Percentiles rank a stretch among this genome's conserved stretches.
Evolutionary conservation across 2,797 vertebrate genomes (phyloP).

Genomic region (Pseudomugil gertrudae): DNA sequence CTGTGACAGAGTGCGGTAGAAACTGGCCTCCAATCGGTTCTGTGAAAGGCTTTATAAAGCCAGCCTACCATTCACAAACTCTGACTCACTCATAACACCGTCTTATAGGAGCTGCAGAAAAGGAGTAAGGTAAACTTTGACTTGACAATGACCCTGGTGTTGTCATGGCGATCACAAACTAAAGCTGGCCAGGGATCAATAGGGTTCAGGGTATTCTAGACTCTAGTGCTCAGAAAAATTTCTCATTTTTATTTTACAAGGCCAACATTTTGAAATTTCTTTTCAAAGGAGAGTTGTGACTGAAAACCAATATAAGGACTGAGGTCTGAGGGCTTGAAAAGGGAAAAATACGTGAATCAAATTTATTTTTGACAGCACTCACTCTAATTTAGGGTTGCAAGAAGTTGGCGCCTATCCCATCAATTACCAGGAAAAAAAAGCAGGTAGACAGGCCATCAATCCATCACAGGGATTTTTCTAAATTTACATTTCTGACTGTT

Average conservation of each 20-base stretch:
- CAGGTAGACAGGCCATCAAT: too few relatives aligned
- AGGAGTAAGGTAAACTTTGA: conserved; percentile 45
- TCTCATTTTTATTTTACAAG: conserved; percentile 32
- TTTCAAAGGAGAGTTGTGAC: conserved; percentile 24
- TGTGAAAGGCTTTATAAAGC: conserved; percentile 75
- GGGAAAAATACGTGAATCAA: too few relatives aligned
- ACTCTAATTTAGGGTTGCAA: too few relatives aligned
- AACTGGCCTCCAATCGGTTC: conserved; percentile 63
- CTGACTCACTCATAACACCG: conserved; percentile 75
- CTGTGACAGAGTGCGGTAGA: conserved; percentile 37
- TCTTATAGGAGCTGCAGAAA: conserved; percentile 20
- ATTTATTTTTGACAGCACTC: too few relatives aligned
- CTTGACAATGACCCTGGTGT: conserved; percentile 14
- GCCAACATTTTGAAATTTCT: conserved; percentile 42
- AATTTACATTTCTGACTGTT: too few relatives aligned
- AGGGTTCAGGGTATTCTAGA: neutral
- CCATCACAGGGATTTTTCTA: too few relatives aligned
- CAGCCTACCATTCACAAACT: conserved; percentile 69
- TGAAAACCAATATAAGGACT: neutral
- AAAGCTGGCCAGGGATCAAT: conserved; percentile 5
- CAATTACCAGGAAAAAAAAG: too few relatives aligned
- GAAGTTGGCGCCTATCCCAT: too few relatives aligned
- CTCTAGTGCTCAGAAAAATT: neutral
- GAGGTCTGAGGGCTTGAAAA: neutral
- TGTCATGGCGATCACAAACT: conserved; percentile 3